Percentiles rank a stretch among this genome's conserved stretches.
Evolutionary conservation across 2,888 invertebrate species (phyloP).

Genomic region (Creontiades dilutus): DNA sequence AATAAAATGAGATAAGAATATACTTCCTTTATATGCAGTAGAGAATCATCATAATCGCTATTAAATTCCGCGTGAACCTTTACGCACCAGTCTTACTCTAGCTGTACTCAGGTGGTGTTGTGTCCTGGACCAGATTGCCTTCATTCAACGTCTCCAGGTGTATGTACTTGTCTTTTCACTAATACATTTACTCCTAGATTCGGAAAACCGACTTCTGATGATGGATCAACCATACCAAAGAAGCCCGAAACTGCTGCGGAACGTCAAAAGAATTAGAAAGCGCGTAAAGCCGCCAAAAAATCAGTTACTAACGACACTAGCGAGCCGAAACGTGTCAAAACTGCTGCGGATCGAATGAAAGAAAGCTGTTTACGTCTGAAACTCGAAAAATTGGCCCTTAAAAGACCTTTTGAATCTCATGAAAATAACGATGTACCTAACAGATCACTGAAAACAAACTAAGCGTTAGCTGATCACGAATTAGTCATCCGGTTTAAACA

Average conservation of each 20-base stretch:
- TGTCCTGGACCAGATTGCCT: constrained; percentile 8
- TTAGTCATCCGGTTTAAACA: not conserved
- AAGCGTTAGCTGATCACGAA: not conserved
- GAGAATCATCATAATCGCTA: no score
- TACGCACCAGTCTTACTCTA: no score
- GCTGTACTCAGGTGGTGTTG: no score
- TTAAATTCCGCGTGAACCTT: no score
- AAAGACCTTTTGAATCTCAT: not conserved
- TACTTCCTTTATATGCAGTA: no score
- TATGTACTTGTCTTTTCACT: not conserved
- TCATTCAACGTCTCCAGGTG: not conserved
- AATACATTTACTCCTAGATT: not conserved
- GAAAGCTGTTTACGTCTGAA: not conserved
- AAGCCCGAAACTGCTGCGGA: not conserved
- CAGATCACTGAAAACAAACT: not conserved
- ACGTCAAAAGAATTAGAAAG: not conserved
- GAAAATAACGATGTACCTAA: not conserved
- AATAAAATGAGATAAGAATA: no score
- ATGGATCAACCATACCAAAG: not conserved
- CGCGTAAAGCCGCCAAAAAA: not conserved
- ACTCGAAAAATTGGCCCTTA: not conserved
- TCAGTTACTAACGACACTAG: not conserved
- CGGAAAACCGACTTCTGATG: not conserved
- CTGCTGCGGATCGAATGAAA: not conserved
- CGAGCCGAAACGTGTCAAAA: not conserved